These are phyloP conservation scores for Hyla sarda DNA, from an alignment of 2,113 vertebrate genomes.

Conservation along the genomic window DNA sequence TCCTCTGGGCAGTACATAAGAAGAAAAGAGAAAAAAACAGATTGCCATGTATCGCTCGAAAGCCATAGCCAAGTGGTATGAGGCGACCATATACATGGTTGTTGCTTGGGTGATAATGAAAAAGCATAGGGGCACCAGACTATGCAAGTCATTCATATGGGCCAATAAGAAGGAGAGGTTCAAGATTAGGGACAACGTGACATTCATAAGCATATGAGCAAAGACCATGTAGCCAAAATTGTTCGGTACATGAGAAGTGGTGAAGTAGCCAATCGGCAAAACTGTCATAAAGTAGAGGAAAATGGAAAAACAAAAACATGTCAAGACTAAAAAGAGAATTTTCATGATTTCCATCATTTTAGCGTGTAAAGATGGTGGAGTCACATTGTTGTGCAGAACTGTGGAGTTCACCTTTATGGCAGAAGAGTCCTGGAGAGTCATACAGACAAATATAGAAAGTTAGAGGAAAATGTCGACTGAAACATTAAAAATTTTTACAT, in stretches of 20 bases:
- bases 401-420: neutral
- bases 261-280: constrained; percentile 26
- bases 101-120: neutral
- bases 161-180: neutral
- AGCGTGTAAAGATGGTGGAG: neutral
- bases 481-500: too few species aligned
- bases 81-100: neutral
- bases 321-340: neutral
- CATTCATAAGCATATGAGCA: constrained; percentile 37
- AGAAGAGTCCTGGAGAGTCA: neutral
- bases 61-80: constrained; percentile 33
- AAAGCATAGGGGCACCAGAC: constrained; percentile 21
- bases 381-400: neutral
- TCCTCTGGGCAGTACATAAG: constrained; percentile 11
- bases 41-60: constrained; percentile 47
- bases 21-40: constrained; percentile 16
- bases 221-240: constrained; percentile 31
- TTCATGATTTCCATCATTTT: neutral
- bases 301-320: neutral
- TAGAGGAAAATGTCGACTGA: neutral
- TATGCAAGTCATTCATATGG: neutral
- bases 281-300: constrained; percentile 30
- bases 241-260: neutral
- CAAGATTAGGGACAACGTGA: neutral
- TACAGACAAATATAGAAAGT: neutral